A percentile compares a stretch with the other conserved stretches of the same genome.
phyloP scores from a whole-genome alignment of 1,140 invertebrate species.

The Calephelis nemesis region DNA sequence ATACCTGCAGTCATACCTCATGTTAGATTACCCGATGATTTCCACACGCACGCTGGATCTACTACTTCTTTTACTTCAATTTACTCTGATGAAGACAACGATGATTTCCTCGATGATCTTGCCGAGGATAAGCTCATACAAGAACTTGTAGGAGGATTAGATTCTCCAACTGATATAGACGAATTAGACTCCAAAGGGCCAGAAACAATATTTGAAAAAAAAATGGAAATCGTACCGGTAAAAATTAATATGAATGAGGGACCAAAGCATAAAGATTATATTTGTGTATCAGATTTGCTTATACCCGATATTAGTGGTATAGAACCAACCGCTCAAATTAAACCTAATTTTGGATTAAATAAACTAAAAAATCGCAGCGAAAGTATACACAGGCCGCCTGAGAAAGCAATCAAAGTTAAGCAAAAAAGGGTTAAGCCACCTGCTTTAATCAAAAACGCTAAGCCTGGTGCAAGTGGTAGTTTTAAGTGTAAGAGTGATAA shows the following conservation, averaged over 20 bases:
- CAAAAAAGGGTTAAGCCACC: conserved; percentile 53
- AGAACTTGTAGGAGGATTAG: conserved; percentile 66
- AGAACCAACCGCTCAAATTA: conserved; percentile 68
- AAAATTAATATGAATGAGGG: conserved; percentile 53
- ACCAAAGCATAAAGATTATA: conserved; percentile 58
- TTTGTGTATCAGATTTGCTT: conserved; percentile 57
- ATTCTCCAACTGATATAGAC: conserved; percentile 63
- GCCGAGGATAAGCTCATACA: conserved; percentile 63
- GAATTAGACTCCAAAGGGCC: conserved; percentile 74
- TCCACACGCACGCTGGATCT: conserved; percentile 60
- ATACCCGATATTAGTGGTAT: conserved; percentile 57
- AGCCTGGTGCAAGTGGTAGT: conserved; percentile 41
- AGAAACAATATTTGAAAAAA: conserved; percentile 66
- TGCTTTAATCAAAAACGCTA: conserved; percentile 50
- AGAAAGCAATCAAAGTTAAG: conserved; percentile 65
- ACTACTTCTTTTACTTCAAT: conserved; percentile 65
- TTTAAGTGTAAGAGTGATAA: conserved; percentile 51
- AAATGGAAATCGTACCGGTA: conserved; percentile 69
- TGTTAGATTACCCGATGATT: conserved; percentile 64
- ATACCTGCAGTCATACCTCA: conserved; percentile 52
- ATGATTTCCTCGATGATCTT: conserved; percentile 52
- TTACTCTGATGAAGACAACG: conserved; percentile 53
- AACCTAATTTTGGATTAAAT: conserved; percentile 68
- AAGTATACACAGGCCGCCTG: conserved; percentile 63
- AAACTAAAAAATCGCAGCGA: conserved; percentile 68